Evolutionary conservation across 2,113 vertebrate species (phyloP).

Genomic region (Seriola dumerili): DNA sequence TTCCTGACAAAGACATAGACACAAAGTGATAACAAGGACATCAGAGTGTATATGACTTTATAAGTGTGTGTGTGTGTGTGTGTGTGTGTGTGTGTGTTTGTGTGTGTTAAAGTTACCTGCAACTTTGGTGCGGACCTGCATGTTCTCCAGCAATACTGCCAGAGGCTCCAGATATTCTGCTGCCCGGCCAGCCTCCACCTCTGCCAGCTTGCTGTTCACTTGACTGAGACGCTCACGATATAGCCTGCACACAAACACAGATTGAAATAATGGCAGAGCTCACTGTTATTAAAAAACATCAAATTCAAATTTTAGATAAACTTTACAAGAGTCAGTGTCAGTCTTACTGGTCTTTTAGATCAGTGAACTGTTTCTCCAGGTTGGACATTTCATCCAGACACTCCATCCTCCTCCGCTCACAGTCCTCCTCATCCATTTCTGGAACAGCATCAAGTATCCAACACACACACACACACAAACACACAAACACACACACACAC

Average conservation of each 20-base stretch:
- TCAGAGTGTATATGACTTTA: neutral
- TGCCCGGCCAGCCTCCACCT: conserved; percentile 96
- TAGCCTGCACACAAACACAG: conserved; percentile 80
- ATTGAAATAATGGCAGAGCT: neutral
- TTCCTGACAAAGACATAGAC: conserved; percentile 81
- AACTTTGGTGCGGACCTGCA: conserved; percentile 99
- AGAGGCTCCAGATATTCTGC: conserved; percentile 97
- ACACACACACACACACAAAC: conserved; percentile 18
- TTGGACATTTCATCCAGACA: conserved; percentile 99
- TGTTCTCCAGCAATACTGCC: conserved; percentile 97
- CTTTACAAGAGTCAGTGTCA: neutral
- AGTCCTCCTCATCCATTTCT: conserved; percentile 99
- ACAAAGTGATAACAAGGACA: neutral
- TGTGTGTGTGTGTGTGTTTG: conserved; percentile 1
- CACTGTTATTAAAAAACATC: conserved; percentile 83
- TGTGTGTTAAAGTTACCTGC: conserved; percentile 86
- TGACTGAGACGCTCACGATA: conserved; percentile 97
- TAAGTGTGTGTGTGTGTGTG: neutral
- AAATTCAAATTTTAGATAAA: conserved; percentile 41
- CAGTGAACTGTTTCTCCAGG: conserved; percentile 99
- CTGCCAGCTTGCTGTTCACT: conserved; percentile 95
- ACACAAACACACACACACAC: conserved; percentile 6
- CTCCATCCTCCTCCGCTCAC: conserved; percentile 96
- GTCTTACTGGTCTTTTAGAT: conserved; percentile 98
- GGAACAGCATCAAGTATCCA: conserved; percentile 25